These are phyloP conservation scores for Stercorarius parasiticus DNA, from an alignment of 2,113 vertebrate genomes.

Conservation along the genomic window DNA sequence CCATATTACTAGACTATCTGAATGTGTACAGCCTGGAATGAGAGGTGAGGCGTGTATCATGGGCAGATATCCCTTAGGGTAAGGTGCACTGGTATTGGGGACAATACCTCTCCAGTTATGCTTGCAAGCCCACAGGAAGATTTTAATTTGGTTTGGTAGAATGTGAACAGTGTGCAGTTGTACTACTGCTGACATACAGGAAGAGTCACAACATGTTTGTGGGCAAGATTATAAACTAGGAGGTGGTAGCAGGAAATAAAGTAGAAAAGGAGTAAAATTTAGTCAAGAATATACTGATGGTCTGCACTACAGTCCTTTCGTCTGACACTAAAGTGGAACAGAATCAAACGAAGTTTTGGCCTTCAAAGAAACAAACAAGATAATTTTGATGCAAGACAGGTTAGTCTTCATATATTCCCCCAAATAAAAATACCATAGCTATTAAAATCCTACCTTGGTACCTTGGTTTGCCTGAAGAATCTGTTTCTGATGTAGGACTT, in stretches of 20 bases:
- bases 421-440: not conserved
- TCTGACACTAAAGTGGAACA: not conserved
- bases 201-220: not conserved
- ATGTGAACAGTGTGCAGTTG: not conserved
- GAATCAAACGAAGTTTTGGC: not conserved
- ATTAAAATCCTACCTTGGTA: conserved; percentile 81
- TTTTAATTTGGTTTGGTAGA: not conserved
- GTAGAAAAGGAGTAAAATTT: not conserved
- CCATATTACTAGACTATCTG: not conserved
- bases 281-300: not conserved
- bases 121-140: not conserved
- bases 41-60: not conserved
- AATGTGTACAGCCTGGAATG: not conserved
- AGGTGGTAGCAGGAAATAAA: not conserved
- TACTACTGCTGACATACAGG: not conserved
- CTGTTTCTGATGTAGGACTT: conserved; percentile 88
- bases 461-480: conserved; percentile 87
- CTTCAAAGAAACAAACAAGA: not conserved
- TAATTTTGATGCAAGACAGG: not conserved
- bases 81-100: not conserved
- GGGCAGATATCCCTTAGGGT: not conserved
- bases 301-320: not conserved
- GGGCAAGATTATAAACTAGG: not conserved
- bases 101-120: not conserved
- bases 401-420: not conserved